Evolutionary conservation across 2,888 invertebrate genomes (phyloP), one percentile per base, ranked within the genome.

Genomic region (Microctonus hyperodae): DNA sequence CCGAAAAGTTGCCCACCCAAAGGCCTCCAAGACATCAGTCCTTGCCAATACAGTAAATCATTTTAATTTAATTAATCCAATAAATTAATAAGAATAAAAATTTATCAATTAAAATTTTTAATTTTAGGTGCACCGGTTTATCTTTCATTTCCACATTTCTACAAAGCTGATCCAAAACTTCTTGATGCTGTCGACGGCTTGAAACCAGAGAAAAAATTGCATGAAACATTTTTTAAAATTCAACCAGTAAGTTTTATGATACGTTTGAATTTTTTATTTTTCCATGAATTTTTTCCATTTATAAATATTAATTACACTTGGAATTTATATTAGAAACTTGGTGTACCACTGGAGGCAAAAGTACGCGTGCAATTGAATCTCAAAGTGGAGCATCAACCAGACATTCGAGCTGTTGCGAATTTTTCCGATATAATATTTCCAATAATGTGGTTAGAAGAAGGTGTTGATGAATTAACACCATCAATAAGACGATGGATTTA

Each of bases 371-470:
- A 95, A 74, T 85, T 95, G 50, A 95, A 95, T 79, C 81, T 95
- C 66, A 92, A 92, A 79, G 91, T 95, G 9, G 91, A 92, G 68
- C 89, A 88, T 11, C 92, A 94, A 0, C 88, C 89, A 1, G 87
- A 90, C 72, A 90, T 95, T 53, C 87, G 88, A 72, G 88, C 90
- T 4, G 93, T 94, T 11, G 85, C 90, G 72, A 88, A 91, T 70
- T 94, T 95, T 76, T 92, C 93, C 0, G 90, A 90, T 78, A 92
- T 93, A 61, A 87, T 93, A 7, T 94, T 94, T 80, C 95, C 95
- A 0, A 90, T 95, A 48, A 93, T 95, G 91, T 95, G 95, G 95
- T 75, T 94, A 1, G 94, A 95, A 83, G 95, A 95, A 90, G 94
- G 94, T 11, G 88, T 94, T 50, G 91, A 91, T 62, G 93, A 94